Evolutionary conservation across 2,888 invertebrate genomes (phyloP), one percentile per base, ranked within the genome.

Genomic region (Metacarcinus magister): DNA sequence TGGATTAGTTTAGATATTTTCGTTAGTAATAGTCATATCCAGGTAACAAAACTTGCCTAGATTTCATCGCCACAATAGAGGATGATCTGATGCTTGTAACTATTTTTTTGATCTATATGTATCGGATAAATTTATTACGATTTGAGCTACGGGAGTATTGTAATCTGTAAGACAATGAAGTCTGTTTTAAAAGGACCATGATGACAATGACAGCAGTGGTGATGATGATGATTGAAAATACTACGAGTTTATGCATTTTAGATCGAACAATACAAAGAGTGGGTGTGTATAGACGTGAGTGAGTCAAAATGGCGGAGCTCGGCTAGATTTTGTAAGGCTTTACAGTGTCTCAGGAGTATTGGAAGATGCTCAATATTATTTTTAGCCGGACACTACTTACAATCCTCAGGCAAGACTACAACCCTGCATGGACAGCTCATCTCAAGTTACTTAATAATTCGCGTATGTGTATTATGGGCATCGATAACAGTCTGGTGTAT

Each of bases 301-400:
- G 32, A n/a, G 32, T 32, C 60, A 44, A 92, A 28, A 54, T 46
- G 92, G 92, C 44, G 60, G 92, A 46, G n/a, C 48, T 92, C 8
- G 48, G 32, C 87, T n/a, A 39, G 87, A 87, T 32, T 87, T 87
- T 87, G 87, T 87, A 87, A 32, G 87, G 87, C 87, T 87, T 87
- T 87, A 87, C 87, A 39, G 87, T 16, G 87, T 87, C 87, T 87
- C 32, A 87, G 87, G 87, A 87, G 39, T 39, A 39, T 39, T n/a
- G 39, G 39, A 39, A 39, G 87, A 10, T 87, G 32, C 39, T 87
- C 39, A 87, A 39, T 87, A 39, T 16, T 32, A 92, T 0, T 48
- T 16, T 32, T 43, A 43, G 48, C 0, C 0, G 23, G 44, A 28
- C 91, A 8, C 43, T 13, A 46, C 43, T 43, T 75, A n/a, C 28